Evolutionary conservation across 2,797 vertebrate genomes (phyloP), one percentile per base, ranked within the genome.

Genomic region (Spheniscus humboldti): DNA sequence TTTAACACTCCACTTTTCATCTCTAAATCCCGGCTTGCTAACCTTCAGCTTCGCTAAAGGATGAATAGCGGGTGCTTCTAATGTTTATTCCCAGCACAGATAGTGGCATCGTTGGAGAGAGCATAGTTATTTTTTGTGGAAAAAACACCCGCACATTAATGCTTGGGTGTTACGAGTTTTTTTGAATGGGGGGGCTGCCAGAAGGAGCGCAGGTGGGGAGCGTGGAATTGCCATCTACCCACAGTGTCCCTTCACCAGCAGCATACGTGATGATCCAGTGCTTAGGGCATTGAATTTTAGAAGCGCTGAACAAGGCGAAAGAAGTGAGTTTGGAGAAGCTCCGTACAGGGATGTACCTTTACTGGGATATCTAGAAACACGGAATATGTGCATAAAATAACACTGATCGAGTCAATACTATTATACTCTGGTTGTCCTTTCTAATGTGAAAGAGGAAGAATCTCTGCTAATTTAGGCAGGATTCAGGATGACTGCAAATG

Each of bases 221-320:
- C 22, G 25, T 13, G 77, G 35, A 71, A 4, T 56, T 3, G 1
- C 25, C 3, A 1, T 13, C 13, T 30, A 2, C 15, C 6, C 7
- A 8, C 18, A 1, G 7, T 37, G 14, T 63, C 45, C 60, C 28
- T 33, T 71, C 35, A 33, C 17, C 18, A 48, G 19, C 7, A 50
- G 37, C 8, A 5, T 10, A 3, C 0, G 0, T 43, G 39, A 48
- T 43, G 28, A 28, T n/a, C 15, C 19, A 1, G 0, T 24, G n/a
- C n/a, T 48, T 43, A 41, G 17, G 47, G 6, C 7, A 0, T 33
- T 13, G 31, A 48, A 20, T 20, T 77, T 41, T 55, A 64, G 23
- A 52, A 82, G 33, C 1, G 0, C 18, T 71, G 84, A 80, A 24
- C 22, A 64, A 43, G 1, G 2, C 43, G 13, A 11, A 81, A 25